Evolutionary conservation across 2,113 vertebrate species (phyloP), one percentile per base, ranked within the genome.

Genomic region (Cyanocitta stelleri): DNA sequence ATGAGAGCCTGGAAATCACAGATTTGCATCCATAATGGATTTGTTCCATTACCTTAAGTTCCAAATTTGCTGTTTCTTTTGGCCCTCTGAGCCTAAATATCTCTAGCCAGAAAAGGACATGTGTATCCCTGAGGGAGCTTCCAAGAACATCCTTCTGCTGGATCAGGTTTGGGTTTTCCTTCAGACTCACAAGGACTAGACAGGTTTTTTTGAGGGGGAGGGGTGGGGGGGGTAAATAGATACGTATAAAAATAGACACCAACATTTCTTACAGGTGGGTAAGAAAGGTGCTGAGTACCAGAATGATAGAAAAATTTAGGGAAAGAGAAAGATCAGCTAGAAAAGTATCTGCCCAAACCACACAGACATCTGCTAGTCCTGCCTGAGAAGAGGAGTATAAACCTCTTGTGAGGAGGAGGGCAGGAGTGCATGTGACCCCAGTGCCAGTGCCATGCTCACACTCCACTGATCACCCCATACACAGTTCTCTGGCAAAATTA

Each of bases 21-120:
- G 44, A 29, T 91, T 82, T 73, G 43, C 18, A 20, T 91, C 89
- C 85, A 92, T 77, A 92, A 49, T 0, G 1, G n/a, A 77, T 80
- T 94, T 82, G 54, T 85, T 89, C 73, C 68, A 29, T 82, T 89
- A 89, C 44, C 73, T 63, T 87, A 39, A 27, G 32, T 82, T 96
- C 62, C 76, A 90, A 51, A 6, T 78, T 80, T 26, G 29, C 54
- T 96, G 52, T 90, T 93, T 90, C 93, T 64, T 88, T 84, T 84
- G 61, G 64, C 49, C 64, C 62, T 52, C 61, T 61, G 33, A 93
- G 29, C 48, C 75, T 81, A 92, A 74, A 46, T 17, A 59, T 88
- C 29, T 75, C 49, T 62, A 78, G 69, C 44, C 86, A 92, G 76
- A 82, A 95, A 94, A 94, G 76, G 92, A n/a, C 49, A 68, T 61